phyloP scores from a whole-genome alignment of 2,888 invertebrate genomes.

The Exephanes ischioxanthus region DNA sequence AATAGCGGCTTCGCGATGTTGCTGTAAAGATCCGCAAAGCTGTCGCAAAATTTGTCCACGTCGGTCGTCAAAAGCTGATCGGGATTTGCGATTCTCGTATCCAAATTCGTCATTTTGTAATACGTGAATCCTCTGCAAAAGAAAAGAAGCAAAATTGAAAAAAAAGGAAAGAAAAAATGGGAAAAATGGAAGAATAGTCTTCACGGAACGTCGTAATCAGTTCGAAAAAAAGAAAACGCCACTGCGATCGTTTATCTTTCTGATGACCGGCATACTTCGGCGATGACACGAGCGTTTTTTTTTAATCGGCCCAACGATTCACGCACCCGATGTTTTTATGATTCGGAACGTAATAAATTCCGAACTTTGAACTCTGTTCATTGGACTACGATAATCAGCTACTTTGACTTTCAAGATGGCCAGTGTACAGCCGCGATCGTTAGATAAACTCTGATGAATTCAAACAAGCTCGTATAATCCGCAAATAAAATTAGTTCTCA shows the following conservation, averaged over 20 bases:
- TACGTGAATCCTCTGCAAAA: constrained; percentile 94
- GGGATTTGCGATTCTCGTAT: constrained; percentile 97
- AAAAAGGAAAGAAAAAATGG: neutral
- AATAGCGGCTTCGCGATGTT: constrained; percentile 98
- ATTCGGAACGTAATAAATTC: neutral
- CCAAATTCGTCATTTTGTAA: constrained; percentile 98
- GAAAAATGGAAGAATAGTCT: neutral
- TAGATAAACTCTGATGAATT: neutral
- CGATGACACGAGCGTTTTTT: too few relatives aligned
- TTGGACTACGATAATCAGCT: neutral
- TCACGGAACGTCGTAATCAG: too few relatives aligned
- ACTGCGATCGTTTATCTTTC: too few relatives aligned
- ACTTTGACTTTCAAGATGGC: constrained; percentile 8
- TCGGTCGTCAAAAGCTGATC: constrained; percentile 98
- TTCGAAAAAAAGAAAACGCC: too few relatives aligned
- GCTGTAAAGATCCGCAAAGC: constrained; percentile 97
- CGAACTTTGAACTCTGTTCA: constrained; percentile 52
- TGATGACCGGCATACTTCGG: too few relatives aligned
- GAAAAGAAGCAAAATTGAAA: constrained; percentile 67
- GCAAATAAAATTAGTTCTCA: constrained; percentile 72
- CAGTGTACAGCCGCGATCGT: neutral
- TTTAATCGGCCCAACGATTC: neutral
- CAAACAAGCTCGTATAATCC: neutral
- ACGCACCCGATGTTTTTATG: neutral
- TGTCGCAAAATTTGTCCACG: constrained; percentile 98